Conservation (phyloP, 1,140 invertebrate species). For the Ganaspis sp. region DNA sequence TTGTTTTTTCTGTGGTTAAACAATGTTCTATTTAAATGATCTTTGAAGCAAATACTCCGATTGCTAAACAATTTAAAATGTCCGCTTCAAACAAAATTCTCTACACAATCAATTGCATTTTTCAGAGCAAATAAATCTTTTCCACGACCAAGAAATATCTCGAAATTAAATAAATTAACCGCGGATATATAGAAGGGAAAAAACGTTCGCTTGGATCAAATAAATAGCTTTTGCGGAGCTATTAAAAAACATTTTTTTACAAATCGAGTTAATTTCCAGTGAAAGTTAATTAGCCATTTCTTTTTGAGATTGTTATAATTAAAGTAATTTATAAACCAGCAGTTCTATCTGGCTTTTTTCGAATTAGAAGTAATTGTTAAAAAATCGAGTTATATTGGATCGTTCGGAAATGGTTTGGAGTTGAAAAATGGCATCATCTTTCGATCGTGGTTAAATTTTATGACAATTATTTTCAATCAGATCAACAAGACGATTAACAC, state of each 20-base stretch:
- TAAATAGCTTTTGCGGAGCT: neutral
- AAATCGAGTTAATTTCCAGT: neutral
- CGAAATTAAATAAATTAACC: neutral
- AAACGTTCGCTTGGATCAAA: neutral
- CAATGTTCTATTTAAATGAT: too few species aligned
- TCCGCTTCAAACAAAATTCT: too few species aligned
- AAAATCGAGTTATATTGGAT: neutral
- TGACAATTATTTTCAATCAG: constrained; percentile 1
- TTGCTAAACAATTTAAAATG: too few species aligned
- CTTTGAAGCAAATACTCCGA: too few species aligned
- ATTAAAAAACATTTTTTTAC: neutral
- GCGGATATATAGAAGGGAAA: neutral
- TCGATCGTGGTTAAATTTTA: neutral
- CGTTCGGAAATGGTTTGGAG: neutral
- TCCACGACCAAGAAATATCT: too few species aligned
- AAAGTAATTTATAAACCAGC: constrained; percentile 8
- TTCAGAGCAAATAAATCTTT: too few species aligned
- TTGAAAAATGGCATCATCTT: neutral
- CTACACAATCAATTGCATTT: too few species aligned
- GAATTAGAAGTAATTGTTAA: neutral
- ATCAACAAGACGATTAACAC: constrained; percentile 9
- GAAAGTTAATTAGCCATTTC: constrained; percentile 14
- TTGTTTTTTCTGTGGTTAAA: too few species aligned
- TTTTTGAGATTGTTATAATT: neutral
- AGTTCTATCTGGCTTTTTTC: neutral